Percentiles rank a stretch among this genome's conserved stretches.
phyloP scores from a whole-genome alignment of 2,888 invertebrate genomes.

The Lasioglossum villosulum region DNA sequence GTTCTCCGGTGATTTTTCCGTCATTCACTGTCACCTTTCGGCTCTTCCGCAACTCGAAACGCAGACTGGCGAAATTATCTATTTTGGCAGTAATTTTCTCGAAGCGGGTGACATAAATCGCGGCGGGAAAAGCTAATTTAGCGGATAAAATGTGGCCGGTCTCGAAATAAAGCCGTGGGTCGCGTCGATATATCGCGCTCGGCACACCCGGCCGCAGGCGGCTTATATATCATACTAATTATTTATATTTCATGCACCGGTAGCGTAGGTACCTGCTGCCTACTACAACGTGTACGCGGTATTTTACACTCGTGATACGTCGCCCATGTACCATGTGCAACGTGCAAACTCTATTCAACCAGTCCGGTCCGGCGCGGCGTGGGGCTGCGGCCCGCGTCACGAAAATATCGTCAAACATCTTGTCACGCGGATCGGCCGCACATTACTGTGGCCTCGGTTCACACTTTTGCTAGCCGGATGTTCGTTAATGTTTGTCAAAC shows the following conservation, averaged over 20 bases:
- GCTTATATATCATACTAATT: conserved; percentile 80
- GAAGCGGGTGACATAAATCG: conserved; percentile 76
- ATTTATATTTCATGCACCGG: conserved; percentile 79
- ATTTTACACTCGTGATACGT: conserved; percentile 72
- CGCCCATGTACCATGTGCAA: conserved; percentile 53
- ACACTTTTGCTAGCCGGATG: not conserved
- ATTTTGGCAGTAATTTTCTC: conserved; percentile 71
- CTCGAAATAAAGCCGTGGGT: conserved; percentile 79
- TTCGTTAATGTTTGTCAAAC: conserved; percentile 37
- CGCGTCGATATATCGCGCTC: conserved; percentile 75
- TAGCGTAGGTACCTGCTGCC: conserved; percentile 64
- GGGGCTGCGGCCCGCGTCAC: conserved; percentile 24
- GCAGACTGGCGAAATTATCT: conserved; percentile 65
- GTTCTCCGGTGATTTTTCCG: not conserved
- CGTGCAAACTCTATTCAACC: conserved; percentile 43
- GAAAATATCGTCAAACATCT: conserved; percentile 58
- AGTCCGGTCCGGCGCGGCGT: conserved; percentile 5
- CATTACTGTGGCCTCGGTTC: conserved; percentile 20
- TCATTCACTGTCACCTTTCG: not conserved
- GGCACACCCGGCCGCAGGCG: conserved; percentile 68
- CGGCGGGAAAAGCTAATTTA: conserved; percentile 77
- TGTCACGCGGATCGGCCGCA: conserved; percentile 32
- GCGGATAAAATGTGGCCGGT: conserved; percentile 77
- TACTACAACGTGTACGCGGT: conserved; percentile 67
- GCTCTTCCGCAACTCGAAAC: not conserved